Evolutionary conservation across 1,140 invertebrate species (phyloP).

Genomic region (Antheraea pernyi): DNA sequence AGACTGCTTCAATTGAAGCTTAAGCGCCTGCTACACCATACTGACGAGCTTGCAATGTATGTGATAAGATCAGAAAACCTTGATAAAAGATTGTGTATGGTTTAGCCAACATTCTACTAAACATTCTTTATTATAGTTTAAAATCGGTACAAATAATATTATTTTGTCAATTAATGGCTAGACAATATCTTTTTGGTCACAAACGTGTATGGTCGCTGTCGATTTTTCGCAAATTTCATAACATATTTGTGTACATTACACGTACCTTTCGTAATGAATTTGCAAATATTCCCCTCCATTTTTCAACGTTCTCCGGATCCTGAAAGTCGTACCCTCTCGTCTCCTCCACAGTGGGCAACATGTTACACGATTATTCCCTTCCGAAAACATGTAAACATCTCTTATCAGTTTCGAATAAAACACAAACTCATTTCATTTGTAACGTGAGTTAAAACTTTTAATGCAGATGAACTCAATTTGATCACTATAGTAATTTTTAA

Average conservation of each 20-base stretch:
- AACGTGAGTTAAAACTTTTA: conserved; percentile 31
- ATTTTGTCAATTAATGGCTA: background rate
- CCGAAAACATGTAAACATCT: conserved; percentile 69
- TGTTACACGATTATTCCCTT: conserved; percentile 54
- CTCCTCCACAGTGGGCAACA: conserved; percentile 80
- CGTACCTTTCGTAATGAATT: conserved; percentile 86
- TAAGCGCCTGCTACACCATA: background rate
- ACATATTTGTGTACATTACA: background rate
- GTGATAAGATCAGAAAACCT: background rate
- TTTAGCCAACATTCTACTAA: background rate
- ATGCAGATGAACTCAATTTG: background rate
- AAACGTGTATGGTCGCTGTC: background rate
- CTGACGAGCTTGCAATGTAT: background rate
- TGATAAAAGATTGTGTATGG: background rate
- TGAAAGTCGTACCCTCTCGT: conserved; percentile 91
- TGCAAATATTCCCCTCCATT: conserved; percentile 94
- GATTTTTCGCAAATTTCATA: background rate
- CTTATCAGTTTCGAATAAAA: conserved; percentile 53
- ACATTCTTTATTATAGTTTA: background rate
- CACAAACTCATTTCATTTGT: conserved; percentile 52
- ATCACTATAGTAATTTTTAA: background rate
- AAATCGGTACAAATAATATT: background rate
- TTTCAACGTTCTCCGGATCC: conserved; percentile 91
- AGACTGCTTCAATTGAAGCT: background rate
- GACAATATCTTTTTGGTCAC: background rate